Evolutionary conservation across 1,140 invertebrate genomes (phyloP).

Genomic region (Drosophila baimaii): DNA sequence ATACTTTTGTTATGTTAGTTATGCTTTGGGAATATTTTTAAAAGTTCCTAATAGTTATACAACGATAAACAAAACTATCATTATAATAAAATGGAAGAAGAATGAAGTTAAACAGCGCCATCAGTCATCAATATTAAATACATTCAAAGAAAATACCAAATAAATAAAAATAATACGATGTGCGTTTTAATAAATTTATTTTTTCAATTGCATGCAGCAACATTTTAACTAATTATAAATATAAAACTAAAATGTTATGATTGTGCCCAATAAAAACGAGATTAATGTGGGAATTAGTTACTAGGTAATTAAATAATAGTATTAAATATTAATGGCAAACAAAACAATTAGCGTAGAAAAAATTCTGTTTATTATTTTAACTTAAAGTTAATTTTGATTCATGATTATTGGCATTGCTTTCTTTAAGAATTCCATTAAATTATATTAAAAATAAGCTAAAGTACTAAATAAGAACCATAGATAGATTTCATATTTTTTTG

Average conservation of each 20-base stretch:
- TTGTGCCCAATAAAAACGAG: slow-evolving; percentile 50
- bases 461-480: slow-evolving; percentile 43
- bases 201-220: slow-evolving; percentile 28
- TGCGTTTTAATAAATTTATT: slow-evolving; percentile 43
- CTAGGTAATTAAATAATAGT: slow-evolving; percentile 69
- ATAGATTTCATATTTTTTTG: slow-evolving; percentile 11
- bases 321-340: slow-evolving; percentile 62
- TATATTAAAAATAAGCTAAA: slow-evolving; percentile 56
- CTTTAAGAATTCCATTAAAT: slow-evolving; percentile 69
- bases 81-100: slow-evolving; percentile 20
- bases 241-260: slow-evolving; percentile 22
- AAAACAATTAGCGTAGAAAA: slow-evolving; percentile 66
- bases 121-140: neutral
- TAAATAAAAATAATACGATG: slow-evolving; percentile 21
- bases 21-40: slow-evolving; percentile 4
- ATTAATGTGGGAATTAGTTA: slow-evolving; percentile 54
- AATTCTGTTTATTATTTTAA: slow-evolving; percentile 52
- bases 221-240: slow-evolving; percentile 54
- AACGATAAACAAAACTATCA: slow-evolving; percentile 11
- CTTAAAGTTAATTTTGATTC: slow-evolving; percentile 80
- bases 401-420: slow-evolving; percentile 65
- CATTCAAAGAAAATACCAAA: slow-evolving; percentile 9
- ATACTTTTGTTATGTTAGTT: slow-evolving; percentile 15
- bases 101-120: slow-evolving; percentile 5
- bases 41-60: slow-evolving; percentile 6